Conservation (phyloP, 2,797 vertebrate genomes). For the Anguilla anguilla region DNA sequence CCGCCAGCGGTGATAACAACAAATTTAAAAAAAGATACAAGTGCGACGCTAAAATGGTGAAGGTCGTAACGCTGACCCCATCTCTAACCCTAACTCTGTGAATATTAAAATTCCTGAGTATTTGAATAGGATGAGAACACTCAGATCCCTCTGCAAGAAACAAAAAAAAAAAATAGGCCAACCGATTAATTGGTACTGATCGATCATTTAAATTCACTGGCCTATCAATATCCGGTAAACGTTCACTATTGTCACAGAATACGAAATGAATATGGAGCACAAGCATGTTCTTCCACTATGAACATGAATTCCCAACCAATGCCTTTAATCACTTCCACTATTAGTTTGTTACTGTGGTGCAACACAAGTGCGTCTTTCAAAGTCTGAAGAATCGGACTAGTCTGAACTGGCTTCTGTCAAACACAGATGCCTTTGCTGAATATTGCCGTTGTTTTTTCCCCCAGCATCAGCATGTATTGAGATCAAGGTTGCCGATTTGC, state of each 20-base stretch:
- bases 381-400: background rate
- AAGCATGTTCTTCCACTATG: background rate
- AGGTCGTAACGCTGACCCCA: background rate
- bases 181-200: background rate
- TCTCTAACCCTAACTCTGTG: background rate
- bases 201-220: background rate
- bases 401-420: background rate
- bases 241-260: background rate
- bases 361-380: background rate
- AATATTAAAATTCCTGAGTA: background rate
- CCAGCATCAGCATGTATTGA: background rate
- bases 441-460: background rate
- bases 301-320: background rate
- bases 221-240: background rate
- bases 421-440: background rate
- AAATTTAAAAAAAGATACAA: background rate
- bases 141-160: background rate
- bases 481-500: background rate
- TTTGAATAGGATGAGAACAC: background rate
- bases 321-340: background rate
- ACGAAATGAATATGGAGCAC: background rate
- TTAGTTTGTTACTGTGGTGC: background rate
- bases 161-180: background rate
- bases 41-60: background rate
- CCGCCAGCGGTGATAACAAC: conserved; percentile 35